phyloP scores from a whole-genome alignment of 1,140 invertebrate species.

The Leptonema lineaticorne region DNA sequence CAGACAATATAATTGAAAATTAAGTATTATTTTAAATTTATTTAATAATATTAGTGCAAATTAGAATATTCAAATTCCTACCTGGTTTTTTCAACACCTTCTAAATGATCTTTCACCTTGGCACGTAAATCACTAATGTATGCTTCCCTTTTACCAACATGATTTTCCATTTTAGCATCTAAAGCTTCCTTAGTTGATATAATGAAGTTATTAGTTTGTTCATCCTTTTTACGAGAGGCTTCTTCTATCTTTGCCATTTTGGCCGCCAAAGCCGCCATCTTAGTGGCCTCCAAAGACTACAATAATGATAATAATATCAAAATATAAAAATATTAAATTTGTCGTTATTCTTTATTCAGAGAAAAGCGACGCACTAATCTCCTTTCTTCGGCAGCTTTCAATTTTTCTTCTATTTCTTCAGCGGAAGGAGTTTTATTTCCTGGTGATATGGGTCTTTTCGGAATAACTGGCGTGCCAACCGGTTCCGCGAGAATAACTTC shows the following conservation, averaged over 20 bases:
- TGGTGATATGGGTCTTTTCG: slow-evolving; percentile 67
- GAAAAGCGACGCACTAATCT: slow-evolving; percentile 65
- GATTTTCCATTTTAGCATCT: slow-evolving; percentile 86
- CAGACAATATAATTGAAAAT: not conserved
- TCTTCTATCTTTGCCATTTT: slow-evolving; percentile 86
- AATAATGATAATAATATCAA: slow-evolving; percentile 43
- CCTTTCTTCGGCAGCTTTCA: slow-evolving; percentile 88
- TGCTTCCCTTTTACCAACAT: slow-evolving; percentile 83
- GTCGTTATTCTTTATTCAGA: too few species aligned
- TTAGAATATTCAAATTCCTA: slow-evolving; percentile 23
- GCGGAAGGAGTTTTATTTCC: slow-evolving; percentile 66
- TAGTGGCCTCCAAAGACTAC: slow-evolving; percentile 81
- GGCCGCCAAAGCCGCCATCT: slow-evolving; percentile 76
- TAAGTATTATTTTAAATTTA: slow-evolving; percentile 7
- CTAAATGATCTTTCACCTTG: slow-evolving; percentile 82
- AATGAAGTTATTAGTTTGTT: slow-evolving; percentile 82
- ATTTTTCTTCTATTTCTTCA: slow-evolving; percentile 86
- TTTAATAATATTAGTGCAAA: not conserved
- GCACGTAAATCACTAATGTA: slow-evolving; percentile 84
- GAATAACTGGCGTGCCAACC: slow-evolving; percentile 55
- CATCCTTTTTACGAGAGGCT: slow-evolving; percentile 84
- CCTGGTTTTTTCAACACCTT: slow-evolving; percentile 81
- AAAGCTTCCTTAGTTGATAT: slow-evolving; percentile 80
- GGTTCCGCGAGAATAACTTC: slow-evolving; percentile 92
- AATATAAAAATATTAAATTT: too few species aligned